A percentile compares a stretch with the other conserved stretches of the same genome.
Conservation (phyloP, 1,140 invertebrate genomes). For the Drosophila sproati region DNA sequence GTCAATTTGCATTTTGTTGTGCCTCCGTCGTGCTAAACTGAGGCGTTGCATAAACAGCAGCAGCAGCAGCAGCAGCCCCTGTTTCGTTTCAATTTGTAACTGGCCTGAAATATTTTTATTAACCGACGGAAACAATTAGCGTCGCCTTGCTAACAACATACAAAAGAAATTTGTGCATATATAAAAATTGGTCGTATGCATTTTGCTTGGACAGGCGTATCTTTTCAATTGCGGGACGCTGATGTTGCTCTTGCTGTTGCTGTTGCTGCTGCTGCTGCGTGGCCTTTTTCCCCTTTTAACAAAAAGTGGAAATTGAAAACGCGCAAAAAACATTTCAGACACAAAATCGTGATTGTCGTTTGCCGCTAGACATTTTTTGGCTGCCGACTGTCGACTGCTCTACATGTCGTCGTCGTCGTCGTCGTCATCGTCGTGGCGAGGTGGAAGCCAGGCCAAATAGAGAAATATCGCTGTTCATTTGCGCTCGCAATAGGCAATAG, state of each 20-base stretch:
- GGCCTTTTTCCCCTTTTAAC: slow-evolving; percentile 58
- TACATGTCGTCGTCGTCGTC: not conserved
- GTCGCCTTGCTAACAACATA: slow-evolving; percentile 59
- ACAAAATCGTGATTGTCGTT: slow-evolving; percentile 82
- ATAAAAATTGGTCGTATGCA: slow-evolving; percentile 34
- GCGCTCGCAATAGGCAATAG: slow-evolving; percentile 8
- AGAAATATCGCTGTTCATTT: slow-evolving; percentile 35
- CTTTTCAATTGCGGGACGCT: slow-evolving; percentile 28
- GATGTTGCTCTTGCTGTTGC: too few relatives aligned
- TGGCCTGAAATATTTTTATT: slow-evolving; percentile 82
- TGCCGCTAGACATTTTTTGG: slow-evolving; percentile 72
- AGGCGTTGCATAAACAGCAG: slow-evolving; percentile 79
- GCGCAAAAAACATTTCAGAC: slow-evolving; percentile 77
- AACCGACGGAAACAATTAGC: slow-evolving; percentile 83
- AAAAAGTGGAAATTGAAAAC: slow-evolving; percentile 74
- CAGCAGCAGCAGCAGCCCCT: slow-evolving; percentile 22
- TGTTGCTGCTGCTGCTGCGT: slow-evolving; percentile 26
- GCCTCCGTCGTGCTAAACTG: slow-evolving; percentile 58
- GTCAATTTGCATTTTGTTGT: slow-evolving; percentile 79
- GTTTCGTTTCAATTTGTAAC: slow-evolving; percentile 72
- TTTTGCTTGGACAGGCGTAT: slow-evolving; percentile 43
- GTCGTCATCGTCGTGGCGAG: not conserved
- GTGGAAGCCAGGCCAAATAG: slow-evolving; percentile 4
- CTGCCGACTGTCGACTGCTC: slow-evolving; percentile 12
- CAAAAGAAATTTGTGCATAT: slow-evolving; percentile 32